phyloP scores from a whole-genome alignment of 2,113 vertebrate genomes.

The Oryzias javanicus region DNA sequence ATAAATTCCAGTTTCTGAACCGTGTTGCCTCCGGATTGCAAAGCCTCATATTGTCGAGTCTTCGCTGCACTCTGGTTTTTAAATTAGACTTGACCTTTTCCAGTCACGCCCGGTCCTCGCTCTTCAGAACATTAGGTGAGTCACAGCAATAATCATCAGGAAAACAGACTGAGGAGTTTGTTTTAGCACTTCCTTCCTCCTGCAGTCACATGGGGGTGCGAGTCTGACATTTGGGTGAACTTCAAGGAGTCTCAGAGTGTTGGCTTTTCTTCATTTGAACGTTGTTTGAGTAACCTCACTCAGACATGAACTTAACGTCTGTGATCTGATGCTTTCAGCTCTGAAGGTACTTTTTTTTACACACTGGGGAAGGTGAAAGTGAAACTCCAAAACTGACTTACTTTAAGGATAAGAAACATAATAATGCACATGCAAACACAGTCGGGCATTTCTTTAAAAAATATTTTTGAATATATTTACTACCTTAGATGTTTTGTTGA shows the following conservation, averaged over 20 bases:
- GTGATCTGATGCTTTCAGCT: too few relatives aligned
- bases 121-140: conserved; percentile 25
- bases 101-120: neutral
- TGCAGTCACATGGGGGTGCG: conserved; percentile 1
- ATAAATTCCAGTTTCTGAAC: too few relatives aligned
- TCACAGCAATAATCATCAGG: conserved; percentile 20
- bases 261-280: conserved; percentile 12
- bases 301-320: too few relatives aligned
- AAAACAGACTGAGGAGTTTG: conserved; percentile 14
- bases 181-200: conserved; percentile 10
- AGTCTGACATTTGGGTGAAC: conserved; percentile 23
- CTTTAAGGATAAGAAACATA: too few relatives aligned
- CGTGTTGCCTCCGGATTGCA: too few relatives aligned
- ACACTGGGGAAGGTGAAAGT: too few relatives aligned
- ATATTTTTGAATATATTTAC: too few relatives aligned
- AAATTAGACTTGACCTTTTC: conserved; percentile 45
- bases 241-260: neutral
- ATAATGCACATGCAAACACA: too few relatives aligned
- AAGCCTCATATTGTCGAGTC: neutral
- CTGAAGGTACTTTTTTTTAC: too few relatives aligned
- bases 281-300: conserved; percentile 7
- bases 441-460: too few relatives aligned
- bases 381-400: too few relatives aligned
- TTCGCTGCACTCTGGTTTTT: conserved; percentile 22
- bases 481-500: too few relatives aligned